Evolutionary conservation across 2,113 vertebrate genomes (phyloP), one percentile per base, ranked within the genome.

Genomic region (Percina caprodes): DNA sequence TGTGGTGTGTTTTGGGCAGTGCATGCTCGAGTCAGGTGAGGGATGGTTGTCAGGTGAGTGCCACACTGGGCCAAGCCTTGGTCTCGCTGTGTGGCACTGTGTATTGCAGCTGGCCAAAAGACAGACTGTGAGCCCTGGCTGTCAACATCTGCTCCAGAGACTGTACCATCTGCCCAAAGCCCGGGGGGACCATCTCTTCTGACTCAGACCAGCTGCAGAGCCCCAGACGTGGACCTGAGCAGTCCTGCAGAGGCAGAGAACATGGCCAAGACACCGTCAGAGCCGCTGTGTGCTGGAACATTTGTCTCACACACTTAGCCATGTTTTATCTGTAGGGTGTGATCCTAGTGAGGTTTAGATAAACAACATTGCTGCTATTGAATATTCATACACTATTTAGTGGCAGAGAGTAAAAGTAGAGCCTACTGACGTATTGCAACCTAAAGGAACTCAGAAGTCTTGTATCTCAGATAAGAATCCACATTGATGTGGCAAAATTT

Each of bases 121-220:
- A 90, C 90, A 91, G 86, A 88, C 92, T 89, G 88, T 68, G 88
- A 91, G 90, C 82, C 76, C 90, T 89, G 88, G 87, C 91, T 90
- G 90, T 88, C 92, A 94, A 94, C 95, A 95, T 94, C 94, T 95
- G 95, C 92, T 94, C 90, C 88, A 88, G 90, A 93, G 86, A 94
- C 88, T 30, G 78, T 24, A 90, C 92, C 94, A 95, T 95, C 93
- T 95, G 95, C 79, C 86, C 65, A 4, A 54, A 82, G 79, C 89
- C 85, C 58, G 21, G 70, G 89, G 91, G 82, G 88, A 84, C 80
- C 80, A 62, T 85, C 85, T 77, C 82, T 88, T 74, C 71, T 33
- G 16, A 91, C 90, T 90, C 89, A 73, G 85, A 91, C 77, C 93
- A 93, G 91, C 93, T 93, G 92, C 88, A 88, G 83, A 83, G 82